A percentile compares a stretch with the other conserved stretches of the same genome.
Evolutionary conservation across 23 tunicate species (phyloP).

Genomic region (Corella eumyota): DNA sequence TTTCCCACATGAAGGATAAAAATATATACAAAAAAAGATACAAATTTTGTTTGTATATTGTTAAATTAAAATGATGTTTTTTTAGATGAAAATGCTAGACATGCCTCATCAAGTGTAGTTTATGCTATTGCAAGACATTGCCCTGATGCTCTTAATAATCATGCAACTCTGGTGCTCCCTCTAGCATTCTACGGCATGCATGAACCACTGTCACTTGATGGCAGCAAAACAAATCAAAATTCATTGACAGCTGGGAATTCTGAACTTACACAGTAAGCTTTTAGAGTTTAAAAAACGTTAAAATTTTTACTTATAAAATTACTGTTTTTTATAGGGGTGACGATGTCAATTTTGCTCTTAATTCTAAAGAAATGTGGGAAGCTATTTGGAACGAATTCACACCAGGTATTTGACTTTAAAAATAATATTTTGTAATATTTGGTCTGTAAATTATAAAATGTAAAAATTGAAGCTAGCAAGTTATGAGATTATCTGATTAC

Average conservation of each 20-base stretch:
- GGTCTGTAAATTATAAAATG: no score
- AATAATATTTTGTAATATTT: no score
- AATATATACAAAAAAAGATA: no score
- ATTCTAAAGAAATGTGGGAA: constrained; percentile 35
- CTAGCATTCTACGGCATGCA: constrained; percentile 79
- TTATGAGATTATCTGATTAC: no score
- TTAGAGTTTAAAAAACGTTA: background rate
- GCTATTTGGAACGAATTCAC: constrained; percentile 85
- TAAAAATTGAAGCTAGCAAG: no score
- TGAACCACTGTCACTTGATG: constrained; percentile 17
- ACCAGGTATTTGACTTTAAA: constrained; percentile 37
- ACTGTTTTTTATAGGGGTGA: constrained; percentile 10
- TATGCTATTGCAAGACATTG: constrained; percentile 52
- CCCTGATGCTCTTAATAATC: constrained; percentile 43
- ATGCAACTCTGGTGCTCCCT: constrained; percentile 51
- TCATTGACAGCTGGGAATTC: no score
- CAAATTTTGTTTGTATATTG: no score
- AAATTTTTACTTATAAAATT: background rate
- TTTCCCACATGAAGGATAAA: no score
- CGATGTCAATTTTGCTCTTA: constrained; percentile 22
- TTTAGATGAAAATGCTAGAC: constrained; percentile 33
- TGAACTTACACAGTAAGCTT: background rate
- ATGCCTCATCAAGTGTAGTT: constrained; percentile 51
- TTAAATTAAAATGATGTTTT: no score
- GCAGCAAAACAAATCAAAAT: background rate